Base-by-base conservation (phyloP, 1,140 invertebrate genomes). In the Brachionus rotundiformis region DNA sequence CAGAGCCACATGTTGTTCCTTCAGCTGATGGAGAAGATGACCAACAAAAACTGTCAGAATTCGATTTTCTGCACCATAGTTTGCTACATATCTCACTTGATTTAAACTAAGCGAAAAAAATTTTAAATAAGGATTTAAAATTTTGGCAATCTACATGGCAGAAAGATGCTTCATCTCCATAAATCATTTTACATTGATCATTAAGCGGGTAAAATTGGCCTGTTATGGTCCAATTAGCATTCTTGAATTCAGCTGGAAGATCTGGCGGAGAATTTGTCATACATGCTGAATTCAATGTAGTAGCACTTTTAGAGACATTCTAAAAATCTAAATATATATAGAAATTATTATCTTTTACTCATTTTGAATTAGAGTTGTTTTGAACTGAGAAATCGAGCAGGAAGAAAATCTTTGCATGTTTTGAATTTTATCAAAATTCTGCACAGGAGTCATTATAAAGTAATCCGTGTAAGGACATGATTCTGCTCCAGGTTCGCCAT, bases 361-460 rank as follows among this genome's bases (percentile, higher is more conserved):
- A 0, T 39, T 79, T 29, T 23, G 10, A 59, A 59, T 33, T 3
- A 79, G 25, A 19, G 59, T 27, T 16, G 44, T 8, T 16, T 79
- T 79, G 13, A 79, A 79, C 25, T 79, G 76, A 16, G 47, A 19
- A 16, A 79, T 79, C 25, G 76, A 79, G 25, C 76, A 79, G 8
- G 49, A 19, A 16, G 76, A 79, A 63, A 79, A 79, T 59, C n/a
- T 19, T 23, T 59, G 59, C 76, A 79, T 79, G 41, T 79, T 79
- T 33, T 59, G 44, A 19, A 79, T 79, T 33, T 79, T 79, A 1
- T 39, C 44, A 79, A 79, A 79, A 23, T 33, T 44, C 41, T 33
- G 47, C n/a, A 19, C 44, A 10, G 76, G 31, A 10, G 76, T 39
- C 76, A 79, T 79, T 2, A 79, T 79, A 11, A 39, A 79, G 59